Evolutionary conservation across 2,113 vertebrate species (phyloP), one percentile per base, ranked within the genome.

Genomic region (Seriola quinqueradiata): DNA sequence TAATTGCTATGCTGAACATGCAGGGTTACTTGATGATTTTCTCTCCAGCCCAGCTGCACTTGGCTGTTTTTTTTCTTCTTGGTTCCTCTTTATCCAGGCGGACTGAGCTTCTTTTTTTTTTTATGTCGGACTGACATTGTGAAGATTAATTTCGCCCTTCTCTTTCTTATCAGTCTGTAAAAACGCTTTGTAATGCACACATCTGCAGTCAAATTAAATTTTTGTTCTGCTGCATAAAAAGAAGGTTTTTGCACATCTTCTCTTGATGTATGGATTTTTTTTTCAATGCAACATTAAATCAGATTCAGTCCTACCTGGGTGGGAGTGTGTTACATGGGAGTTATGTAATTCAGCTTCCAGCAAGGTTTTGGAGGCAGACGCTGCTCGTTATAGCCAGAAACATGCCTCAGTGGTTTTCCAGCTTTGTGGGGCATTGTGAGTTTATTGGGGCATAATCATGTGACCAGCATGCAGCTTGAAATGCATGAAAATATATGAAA

Each of bases 1-100:
- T 86, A 69, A 86, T 86, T 84, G 55, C 77, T 75, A 68, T 84
- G 84, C 87, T 75, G 81, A 86, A 86, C 73, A 81, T 81, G 81
- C 70, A 86, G 83, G 14, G 38, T 4, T 9, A 66, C 69, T 36
- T n/a, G 57, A 74, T 71, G 81, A 75, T 77, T 77, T 40, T 57
- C 74, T 60, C 54, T 73, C 42, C 70, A 12, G 71, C 82, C 78
- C 77, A 71, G 76, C 75, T 70, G 65, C 58, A 55, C 44, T 63
- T 12, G n/a, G 40, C 40, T 42, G 40, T 48, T 48, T 25, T 73
- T 34, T 9, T 3, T 8, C 19, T 14, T 9, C 19, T 28, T 10
- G 28, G 9, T 46, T 61, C 54, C 38, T 67, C 69, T 61, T 28
- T 48, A 40, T 65, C 12, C 10, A 36, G 23, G 13, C 44, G 52